Percentiles rank a stretch among this genome's conserved stretches.
Evolutionary conservation across 2,888 invertebrate genomes (phyloP).

Genomic region (Eugnorisma glareosa): DNA sequence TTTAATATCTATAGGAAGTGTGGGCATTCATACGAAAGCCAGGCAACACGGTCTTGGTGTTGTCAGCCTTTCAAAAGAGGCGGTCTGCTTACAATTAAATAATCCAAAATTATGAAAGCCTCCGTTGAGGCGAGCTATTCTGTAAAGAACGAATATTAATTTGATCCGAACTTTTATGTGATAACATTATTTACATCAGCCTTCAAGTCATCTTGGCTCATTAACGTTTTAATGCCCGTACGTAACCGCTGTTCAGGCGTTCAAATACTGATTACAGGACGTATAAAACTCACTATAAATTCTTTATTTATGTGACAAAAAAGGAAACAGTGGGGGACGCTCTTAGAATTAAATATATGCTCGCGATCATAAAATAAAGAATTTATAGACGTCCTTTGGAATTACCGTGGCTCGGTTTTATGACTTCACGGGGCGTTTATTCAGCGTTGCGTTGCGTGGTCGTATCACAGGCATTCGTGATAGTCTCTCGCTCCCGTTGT

Average conservation of each 20-base stretch:
- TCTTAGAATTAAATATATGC: conserved; percentile 89
- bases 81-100: conserved; percentile 76
- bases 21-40: conserved; percentile 72
- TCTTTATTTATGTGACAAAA: conserved; percentile 86
- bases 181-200: conserved; percentile 77
- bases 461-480: conserved; percentile 83
- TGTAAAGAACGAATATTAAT: conserved; percentile 68
- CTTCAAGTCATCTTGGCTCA: conserved; percentile 74
- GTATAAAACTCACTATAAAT: conserved; percentile 85
- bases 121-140: conserved; percentile 68
- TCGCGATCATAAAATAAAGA: conserved; percentile 89
- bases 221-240: conserved; percentile 77
- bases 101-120: conserved; percentile 66
- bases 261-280: conserved; percentile 81
- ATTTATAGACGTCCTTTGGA: conserved; percentile 90
- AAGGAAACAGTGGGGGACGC: conserved; percentile 86
- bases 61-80: conserved; percentile 77
- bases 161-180: conserved; percentile 70
- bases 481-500: conserved; percentile 79
- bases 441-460: conserved; percentile 83
- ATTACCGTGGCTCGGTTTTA: conserved; percentile 89
- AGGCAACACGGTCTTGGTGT: conserved; percentile 71
- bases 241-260: conserved; percentile 74
- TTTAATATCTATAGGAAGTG: conserved; percentile 81
- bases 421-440: conserved; percentile 89